Base-by-base conservation (phyloP, 2,113 vertebrate genomes). In the Gambusia affinis region DNA sequence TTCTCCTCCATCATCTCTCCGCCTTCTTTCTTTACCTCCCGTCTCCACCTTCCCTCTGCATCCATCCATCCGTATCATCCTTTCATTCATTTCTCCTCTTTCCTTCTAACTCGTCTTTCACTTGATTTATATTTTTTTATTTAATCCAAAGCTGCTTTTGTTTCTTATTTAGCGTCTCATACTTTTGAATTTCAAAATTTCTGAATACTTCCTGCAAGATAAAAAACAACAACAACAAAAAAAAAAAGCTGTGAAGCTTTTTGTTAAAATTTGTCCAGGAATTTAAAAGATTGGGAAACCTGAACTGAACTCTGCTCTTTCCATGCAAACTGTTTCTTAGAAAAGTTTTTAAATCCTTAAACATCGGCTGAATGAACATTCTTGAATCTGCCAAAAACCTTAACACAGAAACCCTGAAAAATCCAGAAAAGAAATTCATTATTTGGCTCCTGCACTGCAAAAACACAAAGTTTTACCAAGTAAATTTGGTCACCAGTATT, bases 1-100 rank as follows among this genome's bases (percentile, higher is more conserved):
- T 81, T 67, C 75, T 81, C 72, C 80, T 61, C 68, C 72, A 64
- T 30, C 35, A 37, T 35, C 62, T 27, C n/a, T 44, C 54, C 47
- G 42, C 64, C 79, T 62, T 61, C 67, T 3, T 22, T 31, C 72
- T 68, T 12, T 66, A 42, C 70, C 69, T 80, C 62, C 78, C 30
- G 30, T 22, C 30, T 70, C 37, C 67, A 72, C 66, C 54, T 66
- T 10, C 57, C 35, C 28, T 5, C 61, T n/a, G 15, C 47, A 47
- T 64, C 28, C 19, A 67, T 15, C 57, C 39, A 3, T 57, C 19
- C 51, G 27, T 27, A 22, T n/a, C 17, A 70, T 77, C 70, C 44
- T 67, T 33, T 67, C 24, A 33, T 71, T 42, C n/a, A 29, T 7
- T 54, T 37, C 33, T 29, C 57, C 28, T 60, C 61, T 10, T 24